These are phyloP conservation scores for Calameuta pallipes DNA, from an alignment of 2,888 invertebrate species.

Conservation along the genomic window DNA sequence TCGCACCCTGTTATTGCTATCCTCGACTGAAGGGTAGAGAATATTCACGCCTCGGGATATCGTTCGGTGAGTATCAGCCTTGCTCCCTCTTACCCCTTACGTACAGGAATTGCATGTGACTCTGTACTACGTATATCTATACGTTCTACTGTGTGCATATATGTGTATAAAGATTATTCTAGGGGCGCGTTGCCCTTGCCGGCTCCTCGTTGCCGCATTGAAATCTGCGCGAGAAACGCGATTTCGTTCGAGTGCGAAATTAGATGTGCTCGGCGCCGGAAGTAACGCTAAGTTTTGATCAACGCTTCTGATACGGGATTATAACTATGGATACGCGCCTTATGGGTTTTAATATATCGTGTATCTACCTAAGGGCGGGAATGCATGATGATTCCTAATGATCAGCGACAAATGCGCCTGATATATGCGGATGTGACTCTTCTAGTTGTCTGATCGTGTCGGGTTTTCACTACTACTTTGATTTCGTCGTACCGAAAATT, in stretches of 20 bases:
- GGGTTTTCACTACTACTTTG: not conserved
- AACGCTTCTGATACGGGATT: not conserved
- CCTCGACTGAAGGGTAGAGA: not conserved
- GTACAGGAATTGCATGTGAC: not conserved
- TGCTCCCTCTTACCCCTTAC: not conserved
- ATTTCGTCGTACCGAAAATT: not conserved
- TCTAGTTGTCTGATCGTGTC: not conserved
- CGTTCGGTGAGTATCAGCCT: not conserved
- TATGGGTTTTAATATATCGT: not conserved
- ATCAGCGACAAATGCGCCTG: not conserved
- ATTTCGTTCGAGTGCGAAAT: not conserved
- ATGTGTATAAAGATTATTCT: not conserved
- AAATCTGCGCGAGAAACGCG: not conserved
- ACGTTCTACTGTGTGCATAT: not conserved
- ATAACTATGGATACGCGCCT: not conserved
- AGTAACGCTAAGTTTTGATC: not conserved
- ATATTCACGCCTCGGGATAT: not conserved
- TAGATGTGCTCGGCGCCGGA: not conserved
- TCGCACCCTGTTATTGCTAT: not conserved
- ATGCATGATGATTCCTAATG: not conserved
- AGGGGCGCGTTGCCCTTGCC: not conserved
- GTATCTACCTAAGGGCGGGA: not conserved
- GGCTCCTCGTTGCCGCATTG: not conserved
- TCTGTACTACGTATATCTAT: not conserved
- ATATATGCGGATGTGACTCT: not conserved